These are phyloP conservation scores for Mythimna pallens DNA, from an alignment of 2,888 invertebrate species.

Conservation along the genomic window DNA sequence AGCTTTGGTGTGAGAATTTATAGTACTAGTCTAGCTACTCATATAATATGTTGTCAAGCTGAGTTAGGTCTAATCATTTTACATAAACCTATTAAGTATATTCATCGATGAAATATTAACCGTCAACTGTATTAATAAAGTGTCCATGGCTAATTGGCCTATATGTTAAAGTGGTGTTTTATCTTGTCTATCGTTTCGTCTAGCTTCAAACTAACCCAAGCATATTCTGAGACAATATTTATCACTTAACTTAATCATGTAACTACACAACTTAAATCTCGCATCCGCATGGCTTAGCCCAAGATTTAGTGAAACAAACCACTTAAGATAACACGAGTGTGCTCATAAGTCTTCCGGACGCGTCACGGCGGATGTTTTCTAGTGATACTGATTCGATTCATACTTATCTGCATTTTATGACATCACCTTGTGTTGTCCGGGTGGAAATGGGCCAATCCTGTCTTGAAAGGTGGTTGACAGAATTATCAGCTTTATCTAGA, in stretches of 20 bases:
- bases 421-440: conserved; percentile 50
- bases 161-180: background rate
- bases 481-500: conserved; percentile 40
- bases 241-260: conserved; percentile 56
- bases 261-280: conserved; percentile 47
- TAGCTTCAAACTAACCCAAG: conserved; percentile 12
- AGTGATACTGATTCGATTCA: conserved; percentile 57
- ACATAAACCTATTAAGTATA: background rate
- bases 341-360: conserved; percentile 56
- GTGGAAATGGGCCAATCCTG: conserved; percentile 40
- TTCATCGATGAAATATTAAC: background rate
- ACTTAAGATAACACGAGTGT: conserved; percentile 59
- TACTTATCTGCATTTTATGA: conserved; percentile 62
- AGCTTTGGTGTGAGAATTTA: background rate
- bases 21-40: background rate
- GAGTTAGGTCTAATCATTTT: background rate
- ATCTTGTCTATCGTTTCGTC: conserved; percentile 3
- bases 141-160: background rate
- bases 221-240: conserved; percentile 43
- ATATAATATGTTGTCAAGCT: too few species aligned
- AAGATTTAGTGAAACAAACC: conserved; percentile 57
- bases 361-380: conserved; percentile 62
- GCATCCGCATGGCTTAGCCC: conserved; percentile 58
- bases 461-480: conserved; percentile 27
- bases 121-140: background rate